phyloP scores from a whole-genome alignment of 2,113 vertebrate genomes.

The Anolis sagrei region DNA sequence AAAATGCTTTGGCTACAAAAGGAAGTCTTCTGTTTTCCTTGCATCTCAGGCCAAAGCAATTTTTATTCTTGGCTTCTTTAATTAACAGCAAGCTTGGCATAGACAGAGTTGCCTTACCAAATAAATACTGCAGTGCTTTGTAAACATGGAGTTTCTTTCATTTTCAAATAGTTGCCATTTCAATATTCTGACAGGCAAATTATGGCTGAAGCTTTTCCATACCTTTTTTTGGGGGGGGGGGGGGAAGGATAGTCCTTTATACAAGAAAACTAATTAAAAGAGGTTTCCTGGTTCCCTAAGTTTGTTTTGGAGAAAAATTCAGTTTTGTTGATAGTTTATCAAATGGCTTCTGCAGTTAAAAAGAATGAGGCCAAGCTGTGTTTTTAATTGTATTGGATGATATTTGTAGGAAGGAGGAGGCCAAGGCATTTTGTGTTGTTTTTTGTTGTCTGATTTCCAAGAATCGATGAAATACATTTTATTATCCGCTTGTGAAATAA shows the following conservation, averaged over 20 bases:
- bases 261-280: neutral
- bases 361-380: neutral
- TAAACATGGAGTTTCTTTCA: constrained; percentile 11
- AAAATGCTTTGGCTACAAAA: constrained; percentile 30
- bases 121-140: neutral
- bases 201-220: neutral
- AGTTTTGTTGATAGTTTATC: neutral
- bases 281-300: neutral
- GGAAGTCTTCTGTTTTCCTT: constrained; percentile 19
- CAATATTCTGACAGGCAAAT: constrained; percentile 19
- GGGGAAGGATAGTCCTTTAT: neutral
- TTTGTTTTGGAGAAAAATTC: neutral
- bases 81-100: constrained; percentile 16
- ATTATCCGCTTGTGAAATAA: neutral
- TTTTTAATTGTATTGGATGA: neutral
- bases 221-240: neutral
- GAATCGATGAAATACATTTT: neutral
- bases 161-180: constrained; percentile 8
- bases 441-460: neutral
- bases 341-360: neutral
- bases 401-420: neutral
- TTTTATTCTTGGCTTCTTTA: constrained; percentile 25
- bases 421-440: neutral
- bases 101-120: constrained; percentile 19
- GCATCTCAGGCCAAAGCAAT: constrained; percentile 29